These are phyloP conservation scores for Pristionchus exspectatus DNA, from an alignment of 2,888 invertebrate species.

Conservation along the genomic window DNA sequence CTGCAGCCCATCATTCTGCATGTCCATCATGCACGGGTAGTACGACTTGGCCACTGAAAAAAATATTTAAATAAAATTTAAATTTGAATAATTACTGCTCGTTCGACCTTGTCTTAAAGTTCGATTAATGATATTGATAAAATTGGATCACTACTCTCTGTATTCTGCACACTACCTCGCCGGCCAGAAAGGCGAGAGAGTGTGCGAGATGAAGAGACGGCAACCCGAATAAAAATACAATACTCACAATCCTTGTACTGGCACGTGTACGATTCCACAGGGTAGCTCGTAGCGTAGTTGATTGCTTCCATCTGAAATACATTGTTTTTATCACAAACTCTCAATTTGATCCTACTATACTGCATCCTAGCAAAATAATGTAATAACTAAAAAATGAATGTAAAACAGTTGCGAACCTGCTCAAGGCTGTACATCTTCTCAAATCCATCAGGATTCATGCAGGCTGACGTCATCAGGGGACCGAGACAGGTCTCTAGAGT, in stretches of 20 bases:
- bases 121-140: too few species aligned
- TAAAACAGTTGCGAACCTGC: background rate
- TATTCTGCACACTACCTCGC: too few species aligned
- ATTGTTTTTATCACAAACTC: background rate
- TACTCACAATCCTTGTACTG: slow-evolving; percentile 25
- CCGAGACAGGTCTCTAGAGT: slow-evolving; percentile 27
- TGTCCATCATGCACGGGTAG: slow-evolving; percentile 20
- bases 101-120: too few species aligned
- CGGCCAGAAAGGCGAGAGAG: too few species aligned
- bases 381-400: background rate
- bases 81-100: too few species aligned
- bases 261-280: slow-evolving; percentile 25
- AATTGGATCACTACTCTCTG: too few species aligned
- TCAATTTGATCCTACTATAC: background rate
- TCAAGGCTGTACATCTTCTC: background rate
- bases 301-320: background rate
- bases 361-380: background rate
- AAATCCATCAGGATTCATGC: slow-evolving; percentile 36
- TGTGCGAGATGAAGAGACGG: too few species aligned
- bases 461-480: background rate
- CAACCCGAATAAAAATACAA: background rate
- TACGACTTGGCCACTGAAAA: slow-evolving; percentile 15
- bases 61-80: background rate
- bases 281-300: slow-evolving; percentile 9
- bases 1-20: background rate